Conservation (phyloP, 1,140 invertebrate species). For the Scaptomyza pallida region DNA sequence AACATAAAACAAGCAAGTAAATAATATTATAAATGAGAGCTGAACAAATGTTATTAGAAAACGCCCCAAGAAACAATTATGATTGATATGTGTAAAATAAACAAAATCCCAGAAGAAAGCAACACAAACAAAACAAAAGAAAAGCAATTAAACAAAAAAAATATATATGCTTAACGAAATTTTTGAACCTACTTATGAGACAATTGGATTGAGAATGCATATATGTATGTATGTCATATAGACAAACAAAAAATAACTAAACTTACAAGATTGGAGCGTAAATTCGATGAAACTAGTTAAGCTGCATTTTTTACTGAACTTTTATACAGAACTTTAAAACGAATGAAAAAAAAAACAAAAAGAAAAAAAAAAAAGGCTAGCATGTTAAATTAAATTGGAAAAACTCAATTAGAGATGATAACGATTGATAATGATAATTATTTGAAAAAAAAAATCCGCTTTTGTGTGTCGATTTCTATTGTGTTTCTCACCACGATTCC, state of each 20-base stretch:
- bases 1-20: constrained; percentile 65
- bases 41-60: constrained; percentile 51
- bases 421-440: constrained; percentile 15
- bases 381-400: constrained; percentile 65
- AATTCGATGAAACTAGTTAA: constrained; percentile 77
- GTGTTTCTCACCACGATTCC: constrained; percentile 1
- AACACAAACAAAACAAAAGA: constrained; percentile 50
- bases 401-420: constrained; percentile 34
- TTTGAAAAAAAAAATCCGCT: constrained; percentile 51
- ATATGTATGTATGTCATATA: constrained; percentile 44
- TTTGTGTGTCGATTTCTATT: constrained; percentile 42
- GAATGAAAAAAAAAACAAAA: constrained; percentile 24
- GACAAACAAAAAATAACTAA: constrained; percentile 38
- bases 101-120: constrained; percentile 58
- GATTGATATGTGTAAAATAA: constrained; percentile 66
- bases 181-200: constrained; percentile 46
- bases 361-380: constrained; percentile 43
- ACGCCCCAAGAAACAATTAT: constrained; percentile 40
- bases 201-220: constrained; percentile 28
- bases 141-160: constrained; percentile 7
- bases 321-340: constrained; percentile 72
- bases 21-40: constrained; percentile 57
- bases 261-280: constrained; percentile 56
- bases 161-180: constrained; percentile 52
- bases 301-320: constrained; percentile 83